Evolutionary conservation across 35 echinoderm and acorn worm genomes (phyloP).

Genomic region (Chiridota heheva): DNA sequence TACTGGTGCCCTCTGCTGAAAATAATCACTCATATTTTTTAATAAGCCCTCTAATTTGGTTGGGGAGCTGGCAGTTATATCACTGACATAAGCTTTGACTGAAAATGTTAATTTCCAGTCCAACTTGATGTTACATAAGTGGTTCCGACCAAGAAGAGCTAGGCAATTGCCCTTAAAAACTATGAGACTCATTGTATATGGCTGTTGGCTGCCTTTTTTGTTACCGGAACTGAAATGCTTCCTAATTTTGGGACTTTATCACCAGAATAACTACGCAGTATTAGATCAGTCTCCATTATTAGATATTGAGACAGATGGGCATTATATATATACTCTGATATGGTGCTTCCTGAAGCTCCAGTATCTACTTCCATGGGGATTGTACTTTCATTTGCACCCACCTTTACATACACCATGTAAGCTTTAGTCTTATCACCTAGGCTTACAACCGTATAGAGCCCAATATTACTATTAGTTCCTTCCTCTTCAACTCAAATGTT

Average conservation of each 20-base stretch:
- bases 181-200: conserved; percentile 10
- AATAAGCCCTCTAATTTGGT: not conserved
- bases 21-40: conserved; percentile 22
- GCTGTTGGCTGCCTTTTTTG: conserved; percentile 14
- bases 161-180: conserved; percentile 17
- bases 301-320: too few relatives aligned
- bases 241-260: conserved; percentile 19
- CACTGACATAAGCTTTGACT: conserved; percentile 5
- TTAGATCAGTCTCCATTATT: too few relatives aligned
- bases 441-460: too few relatives aligned
- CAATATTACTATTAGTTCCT: too few relatives aligned
- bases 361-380: too few relatives aligned
- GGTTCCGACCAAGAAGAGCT: conserved; percentile 27
- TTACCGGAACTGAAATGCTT: conserved; percentile 25
- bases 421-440: too few relatives aligned
- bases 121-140: conserved; percentile 12
- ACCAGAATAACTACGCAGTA: conserved; percentile 42
- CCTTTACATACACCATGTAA: too few relatives aligned
- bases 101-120: conserved; percentile 28
- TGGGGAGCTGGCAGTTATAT: not conserved
- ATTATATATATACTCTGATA: too few relatives aligned
- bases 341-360: too few relatives aligned
- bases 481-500: too few relatives aligned
- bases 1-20: conserved; percentile 15
- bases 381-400: too few relatives aligned